Evolutionary conservation across 2,113 vertebrate species (phyloP), one percentile per base, ranked within the genome.

Genomic region (Sardina pilchardus): DNA sequence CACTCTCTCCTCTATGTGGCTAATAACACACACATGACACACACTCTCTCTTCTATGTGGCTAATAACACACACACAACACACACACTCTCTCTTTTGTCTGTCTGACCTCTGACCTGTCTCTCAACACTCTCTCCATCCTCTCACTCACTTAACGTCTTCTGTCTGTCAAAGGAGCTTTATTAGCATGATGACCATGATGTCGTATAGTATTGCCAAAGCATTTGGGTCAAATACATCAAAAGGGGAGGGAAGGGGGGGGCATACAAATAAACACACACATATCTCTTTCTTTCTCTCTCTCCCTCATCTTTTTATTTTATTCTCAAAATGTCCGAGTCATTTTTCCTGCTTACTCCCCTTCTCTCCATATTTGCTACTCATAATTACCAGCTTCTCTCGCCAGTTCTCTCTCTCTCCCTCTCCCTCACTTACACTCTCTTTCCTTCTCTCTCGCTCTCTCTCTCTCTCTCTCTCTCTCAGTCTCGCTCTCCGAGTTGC

Each of bases 401-500:
- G 2, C 45, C 45, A 47, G 9, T 47, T 47, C 44, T 45, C 1
- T 53, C 17, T 3, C 53, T 45, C 26, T 42, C 17, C 75, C 30
- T 39, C 42, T 45, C 1, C 3, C 12, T 44, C 30, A 53, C 36
- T 81, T 6, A 3, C 50, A 1, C 50, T 4, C 17, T 17, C 50
- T 17, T 17, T 4, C 71, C 63, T 81, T 85, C 24, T 24, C 63
- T 78, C 84, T 80, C 6, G 4, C 82, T 45, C 59, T 63, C 47
- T 53, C 45, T 48, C 43, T 85, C 56, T 82, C 30, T 82, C 36
- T 48, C 39, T 12, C 39, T 3, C 30, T 47, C 24, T 81, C 75
- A 86, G 48, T 89, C 67, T 83, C 67, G 80, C 83, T 90, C 84
- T 78, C 86, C 90, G 88, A 85, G 85, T 83, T 80, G 84, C 89